Base-by-base conservation (phyloP, 1,140 invertebrate species). In the Stegodyphus mimosarum region DNA sequence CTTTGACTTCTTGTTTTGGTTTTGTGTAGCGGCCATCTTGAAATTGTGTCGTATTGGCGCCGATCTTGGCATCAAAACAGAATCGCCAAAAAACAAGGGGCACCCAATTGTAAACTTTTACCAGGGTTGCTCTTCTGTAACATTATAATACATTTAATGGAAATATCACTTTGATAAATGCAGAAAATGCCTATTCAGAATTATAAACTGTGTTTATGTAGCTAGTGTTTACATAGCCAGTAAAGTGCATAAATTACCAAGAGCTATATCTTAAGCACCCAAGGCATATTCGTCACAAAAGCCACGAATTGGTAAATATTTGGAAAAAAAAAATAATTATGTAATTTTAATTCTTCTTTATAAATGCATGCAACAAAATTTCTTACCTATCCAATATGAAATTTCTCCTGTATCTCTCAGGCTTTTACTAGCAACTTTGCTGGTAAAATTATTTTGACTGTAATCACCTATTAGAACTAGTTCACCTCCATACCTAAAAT, bases 361-460 rank as follows among this genome's bases (percentile, higher is more conserved):
- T 60, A 75, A 18, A 48, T n/a, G 10, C 50, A 48, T 15, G 48
- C 10, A 18, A 60, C 7, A 64, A 18, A 10, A 51, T n/a, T 50
- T 18, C 73, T 81, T 88, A 89, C 89, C 89, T 73, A 89, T 87
- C 89, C 89, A 89, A 53, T 89, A 89, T 48, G 87, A 80, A 53
- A 88, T 79, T 17, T 87, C 76, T 83, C 88, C 88, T 69, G 88
- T 88, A 78, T 89, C 89, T 67, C 86, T 90, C 79, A 88, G 88
- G 87, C 84, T 89, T 88, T 81, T 90, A 89, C 33, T 77, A 13
- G 96, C 95, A 91, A 98, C 93, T 52, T 92, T 92, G 55, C 95
- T 93, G 5, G 96, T 96, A 91, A 96, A 94, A 90, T 98, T 98
- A 91, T 97, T 97, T 92, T 97, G 96, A 87, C 92, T 92, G 90